phyloP scores from a whole-genome alignment of 2,797 vertebrate species.

The Coranthus polyacanthus region DNA sequence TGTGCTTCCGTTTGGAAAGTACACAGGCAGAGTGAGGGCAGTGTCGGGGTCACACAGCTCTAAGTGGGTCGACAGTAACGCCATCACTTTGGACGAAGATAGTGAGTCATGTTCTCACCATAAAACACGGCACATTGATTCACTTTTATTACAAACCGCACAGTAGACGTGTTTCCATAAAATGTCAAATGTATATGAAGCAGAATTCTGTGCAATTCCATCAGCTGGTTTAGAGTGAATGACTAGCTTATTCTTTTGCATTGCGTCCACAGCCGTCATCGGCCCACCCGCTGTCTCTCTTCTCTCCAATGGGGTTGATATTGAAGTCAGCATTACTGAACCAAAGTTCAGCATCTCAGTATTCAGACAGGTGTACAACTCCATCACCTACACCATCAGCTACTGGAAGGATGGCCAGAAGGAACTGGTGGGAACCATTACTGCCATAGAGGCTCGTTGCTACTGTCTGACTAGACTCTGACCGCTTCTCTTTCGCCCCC shows the following conservation, averaged over 20 bases:
- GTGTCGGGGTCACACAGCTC: slow-evolving; percentile 57
- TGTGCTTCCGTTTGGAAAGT: slow-evolving; percentile 52
- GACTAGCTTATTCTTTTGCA: neutral
- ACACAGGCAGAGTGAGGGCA: slow-evolving; percentile 55
- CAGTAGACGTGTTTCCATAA: no score
- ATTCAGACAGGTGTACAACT: slow-evolving; percentile 29
- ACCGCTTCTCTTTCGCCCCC: neutral
- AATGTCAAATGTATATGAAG: no score
- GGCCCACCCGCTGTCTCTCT: slow-evolving; percentile 65
- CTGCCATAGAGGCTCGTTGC: no score
- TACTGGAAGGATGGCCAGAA: slow-evolving; percentile 70
- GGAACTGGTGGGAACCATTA: slow-evolving; percentile 47
- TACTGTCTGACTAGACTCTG: neutral
- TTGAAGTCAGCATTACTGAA: slow-evolving; percentile 66
- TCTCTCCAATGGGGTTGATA: neutral
- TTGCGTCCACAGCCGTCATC: slow-evolving; percentile 62
- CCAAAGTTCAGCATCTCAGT: slow-evolving; percentile 50
- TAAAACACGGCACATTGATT: neutral
- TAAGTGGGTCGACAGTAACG: slow-evolving; percentile 64
- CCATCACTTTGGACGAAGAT: slow-evolving; percentile 44
- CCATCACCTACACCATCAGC: slow-evolving; percentile 54
- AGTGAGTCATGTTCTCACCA: slow-evolving; percentile 68
- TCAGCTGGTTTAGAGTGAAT: no score
- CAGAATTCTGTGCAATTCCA: no score
- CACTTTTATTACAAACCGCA: no score